Conservation (phyloP, 2,113 vertebrate species). For the Eurystomus gularis region DNA sequence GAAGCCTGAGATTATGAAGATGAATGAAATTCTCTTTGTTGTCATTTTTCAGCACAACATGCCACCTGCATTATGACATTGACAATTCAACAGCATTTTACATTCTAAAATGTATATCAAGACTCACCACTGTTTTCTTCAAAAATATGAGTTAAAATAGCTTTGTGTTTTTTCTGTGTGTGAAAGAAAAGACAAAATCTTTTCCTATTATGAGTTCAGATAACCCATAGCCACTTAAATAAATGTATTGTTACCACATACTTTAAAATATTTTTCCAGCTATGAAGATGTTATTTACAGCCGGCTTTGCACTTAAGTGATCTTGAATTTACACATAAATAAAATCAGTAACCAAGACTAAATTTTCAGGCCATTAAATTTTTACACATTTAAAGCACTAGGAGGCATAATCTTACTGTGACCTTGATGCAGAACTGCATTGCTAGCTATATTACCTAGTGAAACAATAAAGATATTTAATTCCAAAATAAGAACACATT, state of each 20-base stretch:
- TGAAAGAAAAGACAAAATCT: not conserved
- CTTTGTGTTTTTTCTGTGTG: not conserved
- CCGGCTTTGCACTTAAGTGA: not conserved
- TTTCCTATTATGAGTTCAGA: not conserved
- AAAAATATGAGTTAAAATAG: not conserved
- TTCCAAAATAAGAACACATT: not conserved
- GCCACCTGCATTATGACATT: not conserved
- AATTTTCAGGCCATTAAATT: not conserved
- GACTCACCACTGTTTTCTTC: not conserved
- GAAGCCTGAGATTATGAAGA: not conserved
- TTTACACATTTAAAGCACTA: not conserved
- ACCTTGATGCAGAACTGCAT: not conserved
- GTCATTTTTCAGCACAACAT: not conserved
- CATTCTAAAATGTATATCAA: not conserved
- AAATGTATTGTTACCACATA: not conserved
- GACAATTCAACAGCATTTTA: not conserved
- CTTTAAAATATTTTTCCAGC: not conserved
- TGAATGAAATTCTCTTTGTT: not conserved
- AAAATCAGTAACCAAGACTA: not conserved
- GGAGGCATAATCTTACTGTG: not conserved
- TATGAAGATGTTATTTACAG: not conserved
- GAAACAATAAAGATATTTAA: not conserved
- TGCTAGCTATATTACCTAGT: not conserved
- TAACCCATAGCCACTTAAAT: not conserved
- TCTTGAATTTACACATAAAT: not conserved